A percentile compares a stretch with the other conserved stretches of the same genome.
Conservation (phyloP, 1,140 invertebrate species). For the Anastatus disparis region DNA sequence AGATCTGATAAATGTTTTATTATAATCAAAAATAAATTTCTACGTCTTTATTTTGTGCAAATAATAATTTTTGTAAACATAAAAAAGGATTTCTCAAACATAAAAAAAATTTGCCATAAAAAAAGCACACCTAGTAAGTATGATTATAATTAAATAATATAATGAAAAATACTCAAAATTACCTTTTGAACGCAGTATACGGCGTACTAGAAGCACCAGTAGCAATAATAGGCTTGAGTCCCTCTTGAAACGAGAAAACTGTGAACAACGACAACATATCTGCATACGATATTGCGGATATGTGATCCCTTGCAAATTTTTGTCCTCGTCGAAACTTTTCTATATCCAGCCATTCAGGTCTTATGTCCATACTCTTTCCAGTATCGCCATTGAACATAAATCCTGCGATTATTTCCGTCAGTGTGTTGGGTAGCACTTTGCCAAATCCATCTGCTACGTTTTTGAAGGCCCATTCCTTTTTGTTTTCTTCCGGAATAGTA, state of each 20-base stretch:
- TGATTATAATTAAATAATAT: too few species aligned
- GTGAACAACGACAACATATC: constrained; percentile 73
- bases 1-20: too few species aligned
- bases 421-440: neutral
- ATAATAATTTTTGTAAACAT: too few species aligned
- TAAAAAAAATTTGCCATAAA: too few species aligned
- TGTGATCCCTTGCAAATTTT: constrained; percentile 71
- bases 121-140: too few species aligned
- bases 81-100: too few species aligned
- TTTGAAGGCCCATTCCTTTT: neutral
- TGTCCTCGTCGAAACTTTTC: constrained; percentile 71
- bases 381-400: constrained; percentile 44
- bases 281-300: constrained; percentile 69
- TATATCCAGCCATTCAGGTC: constrained; percentile 56
- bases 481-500: neutral
- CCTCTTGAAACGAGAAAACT: constrained; percentile 73
- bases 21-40: too few species aligned
- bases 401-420: neutral
- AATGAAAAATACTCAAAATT: constrained; percentile 56
- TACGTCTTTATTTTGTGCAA: too few species aligned
- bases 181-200: constrained; percentile 77
- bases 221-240: constrained; percentile 72
- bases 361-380: constrained; percentile 30
- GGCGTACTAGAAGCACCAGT: constrained; percentile 73
- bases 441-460: neutral